These are phyloP conservation scores for Baccha elongata DNA, from an alignment of 2,888 invertebrate species.

Conservation along the genomic window DNA sequence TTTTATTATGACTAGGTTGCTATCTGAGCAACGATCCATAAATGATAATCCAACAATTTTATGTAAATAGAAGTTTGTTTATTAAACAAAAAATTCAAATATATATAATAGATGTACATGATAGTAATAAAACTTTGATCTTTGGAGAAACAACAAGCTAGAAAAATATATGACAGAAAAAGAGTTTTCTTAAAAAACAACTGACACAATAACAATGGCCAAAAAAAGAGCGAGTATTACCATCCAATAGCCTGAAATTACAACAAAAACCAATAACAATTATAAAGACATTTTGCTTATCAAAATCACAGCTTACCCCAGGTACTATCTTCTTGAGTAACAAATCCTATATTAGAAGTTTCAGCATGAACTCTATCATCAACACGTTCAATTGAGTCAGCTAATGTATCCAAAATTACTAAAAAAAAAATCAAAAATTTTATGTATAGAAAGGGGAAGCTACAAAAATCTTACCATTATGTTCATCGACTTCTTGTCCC, in stretches of 20 bases:
- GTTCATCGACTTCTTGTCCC: conserved; percentile 89
- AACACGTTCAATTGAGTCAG: conserved; percentile 88
- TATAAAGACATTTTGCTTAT: neutral
- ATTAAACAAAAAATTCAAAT: conserved; percentile 59
- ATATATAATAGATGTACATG: conserved; percentile 14
- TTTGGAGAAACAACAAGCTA: conserved; percentile 68
- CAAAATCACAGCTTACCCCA: conserved; percentile 83
- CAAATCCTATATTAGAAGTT: conserved; percentile 86
- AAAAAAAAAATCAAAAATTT: conserved; percentile 74
- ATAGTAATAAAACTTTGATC: conserved; percentile 52
- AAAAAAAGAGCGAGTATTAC: conserved; percentile 87
- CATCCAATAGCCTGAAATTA: conserved; percentile 87
- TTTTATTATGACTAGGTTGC: too few relatives aligned
- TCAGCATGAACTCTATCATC: conserved; percentile 87
- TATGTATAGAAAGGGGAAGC: too few relatives aligned
- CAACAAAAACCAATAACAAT: conserved; percentile 8
- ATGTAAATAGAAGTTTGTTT: conserved; percentile 58
- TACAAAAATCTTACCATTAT: conserved; percentile 90
- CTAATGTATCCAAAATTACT: conserved; percentile 90
- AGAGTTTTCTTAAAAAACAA: conserved; percentile 75
- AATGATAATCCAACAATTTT: neutral
- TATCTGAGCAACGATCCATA: too few relatives aligned
- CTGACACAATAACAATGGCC: conserved; percentile 85
- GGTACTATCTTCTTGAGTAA: conserved; percentile 87
- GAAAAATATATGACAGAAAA: conserved; percentile 37